Evolutionary conservation across 2,888 invertebrate genomes (phyloP), one percentile per base, ranked within the genome.

Genomic region (Mamestra brassicae): DNA sequence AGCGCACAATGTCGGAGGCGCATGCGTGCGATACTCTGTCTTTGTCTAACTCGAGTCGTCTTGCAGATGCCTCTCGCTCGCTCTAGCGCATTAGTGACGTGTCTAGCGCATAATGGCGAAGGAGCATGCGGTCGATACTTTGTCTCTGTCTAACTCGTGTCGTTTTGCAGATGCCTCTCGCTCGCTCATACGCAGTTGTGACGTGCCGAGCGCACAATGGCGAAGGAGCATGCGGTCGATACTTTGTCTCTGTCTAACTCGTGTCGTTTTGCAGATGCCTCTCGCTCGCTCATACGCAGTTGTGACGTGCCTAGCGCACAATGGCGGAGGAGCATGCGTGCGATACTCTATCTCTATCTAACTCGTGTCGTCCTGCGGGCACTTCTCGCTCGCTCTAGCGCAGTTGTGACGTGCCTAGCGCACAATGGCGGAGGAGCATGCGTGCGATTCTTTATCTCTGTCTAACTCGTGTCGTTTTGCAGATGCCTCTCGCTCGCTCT

Each of bases 301-400:
- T 47, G 47, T 47, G 47, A 13, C 13, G 85, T 67, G 69, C 55
- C 55, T 34, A 47, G 79, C 76, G 88, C 91, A 96, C 88, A 90
- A 97, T 97, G 97, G 94, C 96, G 91, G 97, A 97, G 92, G 97
- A 97, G 94, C 97, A 97, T 89, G 97, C 97, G 93, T 97, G 97
- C 93, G 17, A 52, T 52, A 52, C 52, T 52, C 17, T 52, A 2
- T 17, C 52, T 38, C 52, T 60, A 0, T 69, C n/a, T 65, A 52
- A 52, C 17, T 7, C 7, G 1, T 11, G 0, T 8, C 45, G 62
- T 61, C 17, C 64, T 89, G 1, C 92, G 95, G 95, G 95, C 95
- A 95, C 91, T 89, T 90, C 87, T 85, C 84, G 85, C 77, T 74
- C 52, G 72, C 57, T 77, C 72, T 85, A 83, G 85, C 74, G 74